Base-by-base conservation (phyloP, 2,113 vertebrate genomes). In the Delphinapterus leucas region DNA sequence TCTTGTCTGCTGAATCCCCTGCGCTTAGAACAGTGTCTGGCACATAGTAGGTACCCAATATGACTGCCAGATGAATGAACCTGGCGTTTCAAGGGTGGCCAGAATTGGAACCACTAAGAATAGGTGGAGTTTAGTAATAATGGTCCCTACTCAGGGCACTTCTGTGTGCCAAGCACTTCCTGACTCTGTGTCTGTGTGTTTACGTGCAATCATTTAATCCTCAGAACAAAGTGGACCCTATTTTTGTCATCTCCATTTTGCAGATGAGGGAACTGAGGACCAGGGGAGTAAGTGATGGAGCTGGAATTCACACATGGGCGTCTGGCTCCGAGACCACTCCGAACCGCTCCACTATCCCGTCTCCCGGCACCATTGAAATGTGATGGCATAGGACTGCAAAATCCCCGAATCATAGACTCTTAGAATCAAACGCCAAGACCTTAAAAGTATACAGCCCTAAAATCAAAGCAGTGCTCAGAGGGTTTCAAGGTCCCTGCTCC, bases 121-220 rank as follows among this genome's bases (percentile, higher is more conserved):
- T 25, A 44, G 53, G 53, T 49, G 28, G 38, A 8, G 9, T 41
- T 47, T 36, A 26, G 2, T 14, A 31, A 65, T 5, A 33, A 60
- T 0, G 25, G 47, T 6, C 14, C 8, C 38, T 1, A 3, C 23
- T 13, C 25, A 1, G 0, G 23, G 68, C 6, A 0, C 18, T 79
- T 73, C 44, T 9, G 26, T 20, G 49, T 13, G 73, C 17, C 4
- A 33, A 49, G 60, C n/a, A 2, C 36, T 44, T 70, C 31, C 17
- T 38, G 14, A n/a, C 9, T 15, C 3, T 21, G 28, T 36, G n/a
- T 1, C 53, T 8, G 33, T 6, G 87, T 23, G 12, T 26, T 58
- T 6, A 8, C 31, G 4, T 0, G 31, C 20, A 4, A 61, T 8
- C 44, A 4, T 38, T n/a, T 7, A 65, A n/a, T 65, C 53, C 36